These are phyloP conservation scores for Drosophila santomea DNA, from an alignment of 1,140 invertebrate genomes.

Conservation along the genomic window DNA sequence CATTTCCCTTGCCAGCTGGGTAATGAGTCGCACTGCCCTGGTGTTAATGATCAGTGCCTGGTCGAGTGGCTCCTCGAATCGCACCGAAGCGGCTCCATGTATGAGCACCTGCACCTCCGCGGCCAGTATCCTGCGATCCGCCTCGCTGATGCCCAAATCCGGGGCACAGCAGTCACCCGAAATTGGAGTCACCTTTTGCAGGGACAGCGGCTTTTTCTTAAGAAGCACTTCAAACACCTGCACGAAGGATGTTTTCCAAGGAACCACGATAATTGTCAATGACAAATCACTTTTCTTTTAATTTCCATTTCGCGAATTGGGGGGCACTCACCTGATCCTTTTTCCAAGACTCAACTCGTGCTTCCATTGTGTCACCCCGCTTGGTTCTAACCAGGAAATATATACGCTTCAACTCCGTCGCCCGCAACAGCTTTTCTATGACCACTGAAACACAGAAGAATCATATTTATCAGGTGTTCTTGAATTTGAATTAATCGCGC, in stretches of 20 bases:
- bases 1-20: conserved; percentile 88
- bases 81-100: conserved; percentile 93
- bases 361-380: conserved; percentile 89
- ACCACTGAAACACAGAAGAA: conserved; percentile 84
- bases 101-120: conserved; percentile 89
- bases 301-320: too few species aligned
- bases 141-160: conserved; percentile 88
- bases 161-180: conserved; percentile 86
- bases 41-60: conserved; percentile 87
- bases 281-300: too few species aligned
- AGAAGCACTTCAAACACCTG: conserved; percentile 46
- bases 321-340: conserved; percentile 75
- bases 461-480: neutral
- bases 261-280: too few species aligned
- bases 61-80: conserved; percentile 92
- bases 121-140: conserved; percentile 84
- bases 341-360: conserved; percentile 86
- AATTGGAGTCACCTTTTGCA: conserved; percentile 77
- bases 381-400: conserved; percentile 91
- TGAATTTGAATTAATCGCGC: neutral
- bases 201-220: conserved; percentile 22
- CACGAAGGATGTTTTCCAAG: neutral
- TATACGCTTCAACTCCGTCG: conserved; percentile 89
- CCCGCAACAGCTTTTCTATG: conserved; percentile 93
- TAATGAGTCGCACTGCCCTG: conserved; percentile 85